phyloP scores from a whole-genome alignment of 2,888 invertebrate species.

The Monochamus alternatus region DNA sequence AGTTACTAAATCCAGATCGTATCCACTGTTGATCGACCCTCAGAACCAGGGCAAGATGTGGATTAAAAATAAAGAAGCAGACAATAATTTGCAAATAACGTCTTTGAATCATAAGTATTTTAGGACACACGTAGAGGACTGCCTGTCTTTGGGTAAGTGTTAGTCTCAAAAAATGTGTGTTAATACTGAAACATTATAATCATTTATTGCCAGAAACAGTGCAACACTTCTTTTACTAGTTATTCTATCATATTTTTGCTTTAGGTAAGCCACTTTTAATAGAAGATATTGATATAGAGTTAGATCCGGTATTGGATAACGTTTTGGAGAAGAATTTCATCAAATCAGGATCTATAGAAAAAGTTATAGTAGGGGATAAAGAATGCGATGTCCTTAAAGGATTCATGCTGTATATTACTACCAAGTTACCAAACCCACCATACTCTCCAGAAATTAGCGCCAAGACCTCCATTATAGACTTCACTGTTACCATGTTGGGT shows the following conservation, averaged over 20 bases:
- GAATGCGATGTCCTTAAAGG: constrained; percentile 98
- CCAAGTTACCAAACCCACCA: constrained; percentile 95
- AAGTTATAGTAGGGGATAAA: constrained; percentile 95
- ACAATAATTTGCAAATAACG: constrained; percentile 94
- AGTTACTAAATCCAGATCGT: constrained; percentile 95
- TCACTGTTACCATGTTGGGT: constrained; percentile 94
- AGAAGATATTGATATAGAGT: constrained; percentile 94
- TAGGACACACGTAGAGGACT: constrained; percentile 69
- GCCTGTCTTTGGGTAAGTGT: constrained; percentile 65
- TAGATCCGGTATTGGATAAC: constrained; percentile 97
- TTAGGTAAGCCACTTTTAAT: constrained; percentile 89
- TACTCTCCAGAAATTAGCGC: constrained; percentile 98
- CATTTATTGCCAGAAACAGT: no score
- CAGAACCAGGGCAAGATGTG: constrained; percentile 98
- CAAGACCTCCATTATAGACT: constrained; percentile 97
- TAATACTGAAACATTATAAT: background rate
- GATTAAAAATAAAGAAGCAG: constrained; percentile 94
- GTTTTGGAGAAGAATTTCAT: constrained; percentile 98
- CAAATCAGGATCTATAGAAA: constrained; percentile 96
- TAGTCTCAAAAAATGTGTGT: background rate
- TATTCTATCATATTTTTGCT: constrained; percentile 28
- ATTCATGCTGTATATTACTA: constrained; percentile 96
- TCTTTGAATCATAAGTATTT: constrained; percentile 98
- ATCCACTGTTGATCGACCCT: constrained; percentile 94
- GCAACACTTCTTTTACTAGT: no score